Evolutionary conservation across 2,888 invertebrate genomes (phyloP), one percentile per base, ranked within the genome.

Genomic region (Drosophila nigricruria): DNA sequence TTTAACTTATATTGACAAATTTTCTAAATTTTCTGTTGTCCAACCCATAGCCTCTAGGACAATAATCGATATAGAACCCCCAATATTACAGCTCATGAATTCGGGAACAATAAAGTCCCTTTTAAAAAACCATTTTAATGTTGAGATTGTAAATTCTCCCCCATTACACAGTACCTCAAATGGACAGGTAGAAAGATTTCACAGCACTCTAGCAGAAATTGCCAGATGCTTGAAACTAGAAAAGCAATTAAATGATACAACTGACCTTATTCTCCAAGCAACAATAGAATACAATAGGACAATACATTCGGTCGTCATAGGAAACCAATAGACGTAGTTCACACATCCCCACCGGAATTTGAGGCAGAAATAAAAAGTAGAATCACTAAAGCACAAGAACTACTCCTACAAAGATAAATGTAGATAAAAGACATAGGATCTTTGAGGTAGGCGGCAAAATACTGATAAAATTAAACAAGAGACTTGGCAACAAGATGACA

Each of bases 91-190:
- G n/a, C n/a, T n/a, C n/a, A n/a, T 42, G 2, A 20, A 42, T 12
- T 42, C 42, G 14, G 42, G 3, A 42, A 20, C 42, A 42, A 20
- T 10, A 14, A 36, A 6, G 16, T 36, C 16, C 5, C 20, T 53
- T 74, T 70, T 36, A 20, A 52, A 18, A 20, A 68, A 62, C n/a
- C 25, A 16, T 2, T 61, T 57, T 20, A 10, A 47, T 25, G 32
- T 9, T 5, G 67, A 72, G n/a, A n/a, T n/a, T n/a, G n/a, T n/a
- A n/a, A n/a, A n/a, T n/a, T n/a, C n/a, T n/a, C n/a, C n/a, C n/a
- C n/a, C n/a, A n/a, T n/a, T n/a, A n/a, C n/a, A n/a, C n/a, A n/a
- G n/a, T n/a, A n/a, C n/a, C n/a, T n/a, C n/a, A n/a, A n/a, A n/a
- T n/a, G n/a, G n/a, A n/a, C n/a, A n/a, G n/a, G n/a, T n/a, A n/a